Percentiles rank a stretch among this genome's conserved stretches.
Evolutionary conservation across 2,888 invertebrate species (phyloP).

Genomic region (Limnephilus lunatus): DNA sequence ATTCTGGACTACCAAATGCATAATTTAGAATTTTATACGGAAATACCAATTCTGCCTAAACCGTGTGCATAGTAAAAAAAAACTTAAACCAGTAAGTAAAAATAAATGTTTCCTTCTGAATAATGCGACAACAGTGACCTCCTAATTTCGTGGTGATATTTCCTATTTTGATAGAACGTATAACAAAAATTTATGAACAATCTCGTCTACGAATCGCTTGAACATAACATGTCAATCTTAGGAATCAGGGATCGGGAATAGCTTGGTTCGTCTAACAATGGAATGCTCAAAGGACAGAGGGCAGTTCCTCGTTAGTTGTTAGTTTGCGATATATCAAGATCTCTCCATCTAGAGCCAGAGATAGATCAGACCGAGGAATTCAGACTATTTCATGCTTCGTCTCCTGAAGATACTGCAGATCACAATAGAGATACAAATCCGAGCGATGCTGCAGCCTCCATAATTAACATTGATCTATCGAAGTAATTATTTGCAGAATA

Average conservation of each 20-base stretch:
- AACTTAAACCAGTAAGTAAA: too few relatives aligned
- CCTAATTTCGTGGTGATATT: not conserved
- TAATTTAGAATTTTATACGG: too few relatives aligned
- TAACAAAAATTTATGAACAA: not conserved
- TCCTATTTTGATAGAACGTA: not conserved
- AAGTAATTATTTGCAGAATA: constrained; percentile 24
- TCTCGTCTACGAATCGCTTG: not conserved
- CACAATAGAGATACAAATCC: constrained; percentile 16
- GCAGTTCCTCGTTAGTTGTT: constrained; percentile 6
- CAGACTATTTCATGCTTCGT: constrained; percentile 8
- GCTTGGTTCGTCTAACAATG: constrained; percentile 5
- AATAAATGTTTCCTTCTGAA: too few relatives aligned
- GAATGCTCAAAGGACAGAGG: not conserved
- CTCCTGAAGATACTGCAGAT: constrained; percentile 4
- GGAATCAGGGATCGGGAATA: not conserved
- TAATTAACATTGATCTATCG: constrained; percentile 35
- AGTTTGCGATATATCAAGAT: constrained; percentile 29
- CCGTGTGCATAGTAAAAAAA: too few relatives aligned
- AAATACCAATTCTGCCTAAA: too few relatives aligned
- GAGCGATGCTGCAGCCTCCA: not conserved
- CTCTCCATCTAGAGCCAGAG: constrained; percentile 18
- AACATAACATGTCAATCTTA: not conserved
- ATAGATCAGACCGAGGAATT: constrained; percentile 5
- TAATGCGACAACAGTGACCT: too few relatives aligned
- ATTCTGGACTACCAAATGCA: too few relatives aligned